Conservation (phyloP, 1,140 invertebrate genomes). For the Coenobita brevimanus region DNA sequence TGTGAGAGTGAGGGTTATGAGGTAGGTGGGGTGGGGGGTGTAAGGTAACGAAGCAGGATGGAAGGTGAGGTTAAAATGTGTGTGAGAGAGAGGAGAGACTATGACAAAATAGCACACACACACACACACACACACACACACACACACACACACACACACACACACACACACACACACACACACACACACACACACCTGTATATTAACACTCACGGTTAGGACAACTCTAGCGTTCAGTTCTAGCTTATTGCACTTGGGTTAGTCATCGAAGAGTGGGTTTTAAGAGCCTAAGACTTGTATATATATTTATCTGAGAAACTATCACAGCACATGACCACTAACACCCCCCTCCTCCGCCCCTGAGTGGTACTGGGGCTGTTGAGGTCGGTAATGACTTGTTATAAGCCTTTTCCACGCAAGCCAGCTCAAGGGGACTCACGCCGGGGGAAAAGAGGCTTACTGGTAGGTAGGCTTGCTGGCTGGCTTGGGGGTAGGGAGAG, state of each 20-base stretch:
- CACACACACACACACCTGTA: too few species aligned
- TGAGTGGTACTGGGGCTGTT: constrained; percentile 33
- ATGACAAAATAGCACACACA: too few species aligned
- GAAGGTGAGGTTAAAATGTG: too few species aligned
- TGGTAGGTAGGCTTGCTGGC: not conserved
- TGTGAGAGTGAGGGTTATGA: too few species aligned
- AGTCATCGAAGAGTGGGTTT: too few species aligned
- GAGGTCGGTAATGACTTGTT: constrained; percentile 49
- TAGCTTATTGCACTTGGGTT: too few species aligned
- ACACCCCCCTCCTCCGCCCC: not conserved
- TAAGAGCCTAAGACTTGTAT: too few species aligned
- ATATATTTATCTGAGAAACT: too few species aligned
- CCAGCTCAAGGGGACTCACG: constrained; percentile 25
- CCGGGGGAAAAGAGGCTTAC: constrained; percentile 42
- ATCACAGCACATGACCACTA: not conserved
- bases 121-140: not conserved
- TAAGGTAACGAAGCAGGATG: too few species aligned
- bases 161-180: not conserved
- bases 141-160: constrained; percentile 19
- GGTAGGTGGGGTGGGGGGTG: too few species aligned
- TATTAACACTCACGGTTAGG: too few species aligned
- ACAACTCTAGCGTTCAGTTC: too few species aligned
- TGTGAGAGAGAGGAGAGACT: not conserved
- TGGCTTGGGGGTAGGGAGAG: not conserved
- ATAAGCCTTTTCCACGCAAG: constrained; percentile 55